phyloP scores from a whole-genome alignment of 2,888 invertebrate genomes.

The Strigamia transsilvanica region DNA sequence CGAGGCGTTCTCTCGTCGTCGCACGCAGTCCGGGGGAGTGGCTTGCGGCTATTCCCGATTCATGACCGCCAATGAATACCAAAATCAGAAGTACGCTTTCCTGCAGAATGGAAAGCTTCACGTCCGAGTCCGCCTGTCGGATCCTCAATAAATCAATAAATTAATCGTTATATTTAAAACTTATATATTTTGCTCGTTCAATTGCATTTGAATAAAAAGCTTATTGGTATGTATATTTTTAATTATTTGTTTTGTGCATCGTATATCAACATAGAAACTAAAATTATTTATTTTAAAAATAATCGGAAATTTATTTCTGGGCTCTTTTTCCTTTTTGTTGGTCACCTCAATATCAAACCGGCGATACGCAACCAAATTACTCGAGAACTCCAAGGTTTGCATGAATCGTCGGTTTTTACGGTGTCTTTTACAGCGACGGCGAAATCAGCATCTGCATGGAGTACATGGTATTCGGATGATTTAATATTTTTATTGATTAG shows the following conservation, averaged over 20 bases:
- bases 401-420: constrained; percentile 99
- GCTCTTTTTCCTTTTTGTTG: no score
- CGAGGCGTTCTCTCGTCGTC: background rate
- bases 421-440: constrained; percentile 96
- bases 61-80: background rate
- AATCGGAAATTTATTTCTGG: no score
- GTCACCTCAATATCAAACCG: constrained; percentile 98
- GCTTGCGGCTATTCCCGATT: background rate
- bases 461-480: constrained; percentile 77
- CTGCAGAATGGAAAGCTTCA: background rate
- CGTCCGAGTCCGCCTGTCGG: background rate
- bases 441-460: constrained; percentile 99
- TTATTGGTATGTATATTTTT: no score
- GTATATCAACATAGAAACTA: no score
- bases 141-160: background rate
- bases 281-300: no score
- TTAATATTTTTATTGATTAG: constrained; percentile 61
- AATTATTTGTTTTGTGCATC: no score
- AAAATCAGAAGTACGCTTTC: background rate
- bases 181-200: no score
- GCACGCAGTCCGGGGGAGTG: background rate
- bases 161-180: no score
- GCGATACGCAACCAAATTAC: constrained; percentile 99
- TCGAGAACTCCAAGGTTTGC: constrained; percentile 96
- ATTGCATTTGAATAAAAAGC: no score